These are phyloP conservation scores for Elaphurus davidianus DNA, from an alignment of 2,113 vertebrate species.

Conservation along the genomic window DNA sequence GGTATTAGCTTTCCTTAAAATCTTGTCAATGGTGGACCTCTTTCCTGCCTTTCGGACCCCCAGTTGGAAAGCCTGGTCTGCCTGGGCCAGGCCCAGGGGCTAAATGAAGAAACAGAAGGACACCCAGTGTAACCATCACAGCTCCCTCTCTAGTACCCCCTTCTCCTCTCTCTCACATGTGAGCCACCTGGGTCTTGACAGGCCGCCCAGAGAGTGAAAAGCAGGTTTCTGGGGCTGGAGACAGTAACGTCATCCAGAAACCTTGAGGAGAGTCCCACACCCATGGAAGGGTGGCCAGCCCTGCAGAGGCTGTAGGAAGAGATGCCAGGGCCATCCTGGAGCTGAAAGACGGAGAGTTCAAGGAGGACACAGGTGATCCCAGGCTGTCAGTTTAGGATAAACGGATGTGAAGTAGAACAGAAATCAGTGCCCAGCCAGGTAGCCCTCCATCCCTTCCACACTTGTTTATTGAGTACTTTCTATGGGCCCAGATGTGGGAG, in stretches of 20 bases:
- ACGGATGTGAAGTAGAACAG: neutral
- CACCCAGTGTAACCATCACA: neutral
- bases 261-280: neutral
- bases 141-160: neutral
- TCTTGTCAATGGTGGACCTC: accelerated
- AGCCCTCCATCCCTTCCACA: accelerated
- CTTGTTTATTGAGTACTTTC: neutral
- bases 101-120: neutral
- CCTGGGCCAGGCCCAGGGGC: neutral
- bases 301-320: neutral
- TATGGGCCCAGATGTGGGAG: neutral
- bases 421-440: neutral
- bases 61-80: neutral
- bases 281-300: neutral
- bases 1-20: neutral
- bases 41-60: neutral
- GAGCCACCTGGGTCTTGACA: neutral
- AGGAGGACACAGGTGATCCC: neutral
- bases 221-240: neutral
- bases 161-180: accelerated
- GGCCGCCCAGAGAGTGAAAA: neutral
- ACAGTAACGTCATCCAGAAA: neutral
- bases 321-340: neutral
- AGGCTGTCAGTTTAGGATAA: neutral
- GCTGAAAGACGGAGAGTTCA: neutral